Evolutionary conservation across 2,888 invertebrate genomes (phyloP).

Genomic region (Pteria penguin): DNA sequence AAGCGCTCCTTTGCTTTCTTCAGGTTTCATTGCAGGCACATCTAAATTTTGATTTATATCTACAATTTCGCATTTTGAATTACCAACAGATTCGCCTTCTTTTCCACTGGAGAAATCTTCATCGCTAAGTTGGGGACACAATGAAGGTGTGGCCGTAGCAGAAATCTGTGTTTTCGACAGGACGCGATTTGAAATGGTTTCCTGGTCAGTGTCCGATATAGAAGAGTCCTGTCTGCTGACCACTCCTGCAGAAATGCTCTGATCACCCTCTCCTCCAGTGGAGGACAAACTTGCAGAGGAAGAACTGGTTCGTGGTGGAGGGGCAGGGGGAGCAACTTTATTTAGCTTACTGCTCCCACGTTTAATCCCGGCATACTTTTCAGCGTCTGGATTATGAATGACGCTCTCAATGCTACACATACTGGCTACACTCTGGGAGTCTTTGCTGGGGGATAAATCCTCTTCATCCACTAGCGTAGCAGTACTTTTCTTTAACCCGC

Average conservation of each 20-base stretch:
- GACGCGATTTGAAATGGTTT: conserved; percentile 70
- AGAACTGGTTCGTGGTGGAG: conserved; percentile 59
- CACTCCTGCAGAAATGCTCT: conserved; percentile 33
- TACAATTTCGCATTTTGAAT: conserved; percentile 7
- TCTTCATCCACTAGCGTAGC: conserved; percentile 62
- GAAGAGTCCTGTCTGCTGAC: conserved; percentile 50
- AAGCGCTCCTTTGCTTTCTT: conserved; percentile 1
- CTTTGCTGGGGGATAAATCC: conserved; percentile 59
- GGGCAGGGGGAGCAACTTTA: conserved; percentile 58
- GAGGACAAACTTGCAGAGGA: conserved; percentile 28
- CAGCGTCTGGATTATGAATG: conserved; percentile 58
- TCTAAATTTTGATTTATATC: conserved; percentile 34
- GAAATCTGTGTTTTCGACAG: conserved; percentile 72
- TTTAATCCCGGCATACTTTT: conserved; percentile 56
- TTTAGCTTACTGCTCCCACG: conserved; percentile 50
- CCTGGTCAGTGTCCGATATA: conserved; percentile 73
- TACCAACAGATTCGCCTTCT: conserved; percentile 3
- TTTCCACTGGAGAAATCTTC: conserved; percentile 49
- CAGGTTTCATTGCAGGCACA: not conserved
- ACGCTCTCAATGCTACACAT: conserved; percentile 65
- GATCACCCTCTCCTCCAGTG: conserved; percentile 4
- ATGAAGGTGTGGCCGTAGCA: conserved; percentile 68
- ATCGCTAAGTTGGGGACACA: conserved; percentile 65
- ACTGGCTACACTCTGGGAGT: conserved; percentile 64
- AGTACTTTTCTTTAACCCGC: conserved; percentile 84